phyloP scores from a whole-genome alignment of 2,797 vertebrate genomes.

The Hippopotamyrus pictus region DNA sequence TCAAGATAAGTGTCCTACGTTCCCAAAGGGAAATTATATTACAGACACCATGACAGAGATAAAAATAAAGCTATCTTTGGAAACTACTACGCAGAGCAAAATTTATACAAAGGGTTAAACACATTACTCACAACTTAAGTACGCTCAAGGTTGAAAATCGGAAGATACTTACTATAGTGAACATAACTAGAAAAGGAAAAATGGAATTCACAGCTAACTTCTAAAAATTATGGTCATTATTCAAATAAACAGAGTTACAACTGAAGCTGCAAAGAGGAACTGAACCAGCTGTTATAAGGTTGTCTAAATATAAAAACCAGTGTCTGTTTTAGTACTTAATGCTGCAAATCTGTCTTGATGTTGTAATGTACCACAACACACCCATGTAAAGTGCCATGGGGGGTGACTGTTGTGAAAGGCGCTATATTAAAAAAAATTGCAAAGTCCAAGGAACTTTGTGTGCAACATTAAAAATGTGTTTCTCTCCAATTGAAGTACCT shows the following conservation, averaged over 20 bases:
- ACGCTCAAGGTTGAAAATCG: background rate
- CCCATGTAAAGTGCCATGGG: background rate
- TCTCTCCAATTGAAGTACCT: background rate
- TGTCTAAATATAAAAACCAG: constrained; percentile 7
- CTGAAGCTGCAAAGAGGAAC: background rate
- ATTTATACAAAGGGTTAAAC: background rate
- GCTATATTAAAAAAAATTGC: background rate
- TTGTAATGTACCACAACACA: background rate
- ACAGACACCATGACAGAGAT: background rate
- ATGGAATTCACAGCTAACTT: background rate
- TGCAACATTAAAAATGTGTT: background rate
- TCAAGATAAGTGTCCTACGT: background rate
- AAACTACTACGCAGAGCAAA: background rate
- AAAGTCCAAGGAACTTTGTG: background rate
- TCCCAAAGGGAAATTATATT: background rate
- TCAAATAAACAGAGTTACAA: background rate
- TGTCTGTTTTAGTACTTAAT: background rate
- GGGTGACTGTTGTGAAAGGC: background rate
- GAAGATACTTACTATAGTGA: background rate
- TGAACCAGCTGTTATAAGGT: background rate
- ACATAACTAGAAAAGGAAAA: background rate
- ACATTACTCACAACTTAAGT: background rate
- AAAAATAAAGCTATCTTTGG: background rate
- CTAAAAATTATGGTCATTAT: background rate
- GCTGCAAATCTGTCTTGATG: background rate